Percentiles rank a stretch among this genome's conserved stretches.
Evolutionary conservation across 2,113 vertebrate genomes (phyloP).

Genomic region (Hippolais icterina): DNA sequence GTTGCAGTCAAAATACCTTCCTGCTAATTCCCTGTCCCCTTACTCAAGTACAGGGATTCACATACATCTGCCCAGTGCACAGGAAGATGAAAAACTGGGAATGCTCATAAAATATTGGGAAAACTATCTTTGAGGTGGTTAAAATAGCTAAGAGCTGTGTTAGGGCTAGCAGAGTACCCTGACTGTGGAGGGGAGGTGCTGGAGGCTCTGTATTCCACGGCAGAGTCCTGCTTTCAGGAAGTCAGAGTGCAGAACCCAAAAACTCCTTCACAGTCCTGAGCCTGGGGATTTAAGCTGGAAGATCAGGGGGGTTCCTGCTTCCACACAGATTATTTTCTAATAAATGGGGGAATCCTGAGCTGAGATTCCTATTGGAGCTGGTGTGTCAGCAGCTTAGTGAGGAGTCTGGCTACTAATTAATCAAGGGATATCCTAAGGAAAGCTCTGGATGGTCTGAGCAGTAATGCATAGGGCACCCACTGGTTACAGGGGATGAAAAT

Average conservation of each 20-base stretch:
- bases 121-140: background rate
- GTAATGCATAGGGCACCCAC: background rate
- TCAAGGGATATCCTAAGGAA: accelerated
- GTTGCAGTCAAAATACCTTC: background rate
- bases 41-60: background rate
- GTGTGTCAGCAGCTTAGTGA: background rate
- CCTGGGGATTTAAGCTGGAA: background rate
- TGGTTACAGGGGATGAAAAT: background rate
- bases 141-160: background rate
- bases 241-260: background rate
- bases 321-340: background rate
- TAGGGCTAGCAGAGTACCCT: background rate
- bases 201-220: background rate
- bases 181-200: background rate
- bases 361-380: background rate
- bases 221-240: background rate
- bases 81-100: background rate
- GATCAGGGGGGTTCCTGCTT: background rate
- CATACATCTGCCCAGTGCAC: background rate
- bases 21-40: background rate
- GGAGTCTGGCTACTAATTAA: background rate
- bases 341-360: background rate
- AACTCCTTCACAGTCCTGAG: background rate
- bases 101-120: background rate
- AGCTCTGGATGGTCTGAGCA: background rate